Percentiles rank a stretch among this genome's conserved stretches.
Evolutionary conservation across 2,113 vertebrate species (phyloP).

Genomic region (Sinocyclocheilus anophthalmus): DNA sequence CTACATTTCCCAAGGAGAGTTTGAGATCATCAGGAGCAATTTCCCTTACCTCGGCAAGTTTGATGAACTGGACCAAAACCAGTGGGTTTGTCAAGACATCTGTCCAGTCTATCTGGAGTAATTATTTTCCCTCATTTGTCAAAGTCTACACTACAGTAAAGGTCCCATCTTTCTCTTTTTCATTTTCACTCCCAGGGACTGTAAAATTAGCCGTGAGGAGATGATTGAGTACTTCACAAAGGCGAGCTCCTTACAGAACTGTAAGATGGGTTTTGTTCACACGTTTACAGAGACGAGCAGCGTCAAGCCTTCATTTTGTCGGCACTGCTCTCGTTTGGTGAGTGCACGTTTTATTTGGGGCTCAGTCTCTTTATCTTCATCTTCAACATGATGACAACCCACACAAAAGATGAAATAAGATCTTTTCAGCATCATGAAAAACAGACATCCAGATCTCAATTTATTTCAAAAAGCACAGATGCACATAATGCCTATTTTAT

Average conservation of each 20-base stretch:
- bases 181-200: conserved; percentile 68
- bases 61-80: conserved; percentile 79
- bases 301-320: conserved; percentile 76
- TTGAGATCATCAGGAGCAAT: conserved; percentile 80
- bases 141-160: conserved; percentile 19
- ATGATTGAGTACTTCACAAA: conserved; percentile 80
- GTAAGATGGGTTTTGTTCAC: conserved; percentile 83
- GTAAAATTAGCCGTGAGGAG: conserved; percentile 80
- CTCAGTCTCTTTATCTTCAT: conserved; percentile 34
- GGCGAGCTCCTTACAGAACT: conserved; percentile 75
- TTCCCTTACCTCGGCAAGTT: conserved; percentile 83
- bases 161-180: background rate
- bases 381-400: conserved; percentile 9
- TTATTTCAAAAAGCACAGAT: conserved; percentile 5
- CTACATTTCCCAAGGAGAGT: conserved; percentile 81
- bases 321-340: conserved; percentile 80
- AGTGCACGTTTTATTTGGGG: conserved; percentile 56
- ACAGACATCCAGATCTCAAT: conserved; percentile 7
- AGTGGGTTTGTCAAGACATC: conserved; percentile 70
- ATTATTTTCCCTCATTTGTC: conserved; percentile 5
- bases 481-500: conserved; percentile 10
- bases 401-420: conserved; percentile 21
- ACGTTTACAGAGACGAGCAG: conserved; percentile 76
- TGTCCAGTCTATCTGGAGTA: conserved; percentile 1
- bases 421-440: background rate